These are phyloP conservation scores for Metopia argyrocephala DNA, from an alignment of 2,888 invertebrate genomes.

Conservation along the genomic window DNA sequence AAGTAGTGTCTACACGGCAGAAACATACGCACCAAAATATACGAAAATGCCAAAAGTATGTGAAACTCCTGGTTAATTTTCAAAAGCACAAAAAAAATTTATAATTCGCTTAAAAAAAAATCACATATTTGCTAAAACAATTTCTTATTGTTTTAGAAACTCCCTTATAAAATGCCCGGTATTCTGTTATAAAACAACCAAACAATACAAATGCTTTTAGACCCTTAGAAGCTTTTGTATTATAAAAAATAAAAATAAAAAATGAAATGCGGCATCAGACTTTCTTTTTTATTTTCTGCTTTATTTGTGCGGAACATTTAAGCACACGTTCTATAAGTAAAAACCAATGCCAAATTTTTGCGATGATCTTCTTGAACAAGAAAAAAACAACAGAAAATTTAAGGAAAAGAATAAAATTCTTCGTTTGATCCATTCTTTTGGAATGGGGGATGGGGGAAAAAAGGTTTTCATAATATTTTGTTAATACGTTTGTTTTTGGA, in stretches of 20 bases:
- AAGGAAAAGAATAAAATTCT: too few relatives aligned
- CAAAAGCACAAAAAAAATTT: constrained; percentile 34
- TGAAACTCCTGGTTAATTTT: constrained; percentile 48
- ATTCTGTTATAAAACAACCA: constrained; percentile 11
- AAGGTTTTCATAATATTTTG: neutral
- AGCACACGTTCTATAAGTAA: neutral
- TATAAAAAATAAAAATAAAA: neutral
- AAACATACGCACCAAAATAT: constrained; percentile 11
- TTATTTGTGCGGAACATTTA: too few relatives aligned
- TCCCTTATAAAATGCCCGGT: constrained; percentile 18
- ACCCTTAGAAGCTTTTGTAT: constrained; percentile 59
- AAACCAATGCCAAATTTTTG: neutral
- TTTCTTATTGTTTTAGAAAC: constrained; percentile 44
- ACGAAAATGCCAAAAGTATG: constrained; percentile 43
- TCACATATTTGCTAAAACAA: constrained; percentile 1
- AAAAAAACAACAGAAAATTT: constrained; percentile 30
- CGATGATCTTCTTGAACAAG: constrained; percentile 43
- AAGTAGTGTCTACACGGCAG: constrained; percentile 11
- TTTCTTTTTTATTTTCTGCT: constrained; percentile 39
- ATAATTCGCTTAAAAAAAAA: constrained; percentile 9
- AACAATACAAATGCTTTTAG: constrained; percentile 33
- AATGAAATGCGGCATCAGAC: constrained; percentile 33
- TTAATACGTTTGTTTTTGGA: constrained; percentile 53
- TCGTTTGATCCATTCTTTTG: neutral
- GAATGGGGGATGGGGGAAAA: constrained; percentile 23